Evolutionary conservation across 2,888 invertebrate genomes (phyloP), one percentile per base, ranked within the genome.

Genomic region (Hedychridium roseum): DNA sequence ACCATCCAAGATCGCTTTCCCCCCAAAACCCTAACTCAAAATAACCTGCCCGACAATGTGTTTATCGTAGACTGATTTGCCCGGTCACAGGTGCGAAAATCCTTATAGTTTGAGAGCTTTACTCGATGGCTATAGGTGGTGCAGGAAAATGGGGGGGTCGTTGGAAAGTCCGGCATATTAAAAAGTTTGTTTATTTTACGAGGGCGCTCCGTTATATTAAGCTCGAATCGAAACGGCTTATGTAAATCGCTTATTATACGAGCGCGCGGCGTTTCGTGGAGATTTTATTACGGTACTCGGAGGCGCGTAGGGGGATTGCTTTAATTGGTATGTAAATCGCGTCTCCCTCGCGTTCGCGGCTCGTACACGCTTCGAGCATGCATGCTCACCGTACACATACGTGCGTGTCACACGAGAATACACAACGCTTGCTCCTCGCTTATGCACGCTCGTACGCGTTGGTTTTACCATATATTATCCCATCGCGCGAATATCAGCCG

Each of bases 181-280:
- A 71, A 64, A 66, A 71, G 50, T 61, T 64, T 59, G 50, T 62
- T 64, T 63, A 57, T 66, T 60, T 61, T 61, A 61, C 61, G 61
- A 58, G 44, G 43, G 14, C 44, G 18, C 43, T 43, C 43, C 50
- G 60, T 64, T 70, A 70, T n/a, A n/a, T 68, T 68, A 66, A 68
- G 60, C 51, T 60, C 50, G 52, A 70, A 66, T 74, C 67, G 63
- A 64, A 67, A 57, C 57, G 59, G 64, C 62, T 74, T 72, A 73
- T 72, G 67, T 61, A 73, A 73, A 74, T 74, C 66, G 63, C 69
- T 73, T 68, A 70, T 71, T 69, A 71, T 68, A 65, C 63, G 57
- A 56, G 50, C 46, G 54, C 58, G 49, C 58, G 50, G 56, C 57
- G 57, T 70, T 68, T 67, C 63, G 50, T 36, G 51, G 51, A 60